These are phyloP conservation scores for Himalopsyche japonica DNA, from an alignment of 2,888 invertebrate species.

Conservation along the genomic window DNA sequence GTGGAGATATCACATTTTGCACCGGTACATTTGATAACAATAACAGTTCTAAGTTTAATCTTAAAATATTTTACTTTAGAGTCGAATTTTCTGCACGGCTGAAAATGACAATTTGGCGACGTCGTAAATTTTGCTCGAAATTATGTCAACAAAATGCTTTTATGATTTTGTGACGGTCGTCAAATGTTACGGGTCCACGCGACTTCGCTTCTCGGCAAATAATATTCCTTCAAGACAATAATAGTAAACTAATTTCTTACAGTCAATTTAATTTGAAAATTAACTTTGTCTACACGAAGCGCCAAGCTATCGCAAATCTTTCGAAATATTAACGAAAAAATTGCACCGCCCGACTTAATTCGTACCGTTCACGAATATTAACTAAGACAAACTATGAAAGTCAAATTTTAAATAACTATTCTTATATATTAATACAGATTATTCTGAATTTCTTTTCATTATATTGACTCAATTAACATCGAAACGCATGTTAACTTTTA, in stretches of 20 bases:
- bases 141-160: background rate
- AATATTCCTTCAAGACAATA: background rate
- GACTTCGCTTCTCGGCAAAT: background rate
- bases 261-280: background rate
- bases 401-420: background rate
- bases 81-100: background rate
- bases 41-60: background rate
- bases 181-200: background rate
- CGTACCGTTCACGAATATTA: background rate
- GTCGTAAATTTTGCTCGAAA: background rate
- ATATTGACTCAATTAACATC: no score
- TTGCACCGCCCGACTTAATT: background rate
- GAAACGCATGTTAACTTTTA: no score
- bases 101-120: background rate
- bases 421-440: no score
- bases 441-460: no score
- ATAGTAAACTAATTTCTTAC: background rate
- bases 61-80: background rate
- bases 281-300: background rate
- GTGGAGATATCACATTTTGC: background rate
- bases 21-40: background rate
- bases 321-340: background rate
- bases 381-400: background rate
- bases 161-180: background rate
- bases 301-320: background rate